Evolutionary conservation across 2,113 vertebrate species (phyloP).

Genomic region (Silurus meridionalis): DNA sequence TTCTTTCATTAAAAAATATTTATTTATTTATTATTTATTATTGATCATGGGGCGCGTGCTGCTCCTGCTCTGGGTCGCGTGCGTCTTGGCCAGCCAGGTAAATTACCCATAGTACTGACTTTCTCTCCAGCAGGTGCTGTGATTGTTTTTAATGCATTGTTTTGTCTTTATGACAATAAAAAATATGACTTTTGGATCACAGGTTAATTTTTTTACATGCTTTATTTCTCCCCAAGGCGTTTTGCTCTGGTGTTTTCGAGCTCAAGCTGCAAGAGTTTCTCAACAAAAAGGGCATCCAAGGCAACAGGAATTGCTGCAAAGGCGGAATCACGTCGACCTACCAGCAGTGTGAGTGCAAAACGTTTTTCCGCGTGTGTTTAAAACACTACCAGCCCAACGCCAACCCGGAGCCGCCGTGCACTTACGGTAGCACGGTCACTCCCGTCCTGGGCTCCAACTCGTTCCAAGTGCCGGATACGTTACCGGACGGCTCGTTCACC

Average conservation of each 20-base stretch:
- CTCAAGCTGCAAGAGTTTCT: constrained; percentile 96
- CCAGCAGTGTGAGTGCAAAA: constrained; percentile 92
- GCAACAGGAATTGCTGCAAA: constrained; percentile 88
- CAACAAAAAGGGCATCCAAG: constrained; percentile 89
- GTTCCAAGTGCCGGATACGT: constrained; percentile 87
- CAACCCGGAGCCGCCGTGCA: constrained; percentile 94
- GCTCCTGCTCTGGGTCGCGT: constrained; percentile 75
- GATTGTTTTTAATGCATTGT: neutral
- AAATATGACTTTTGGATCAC: no score
- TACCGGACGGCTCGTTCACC: constrained; percentile 82
- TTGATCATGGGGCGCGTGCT: constrained; percentile 82
- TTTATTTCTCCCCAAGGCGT: constrained; percentile 73
- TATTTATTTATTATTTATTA: constrained; percentile 72
- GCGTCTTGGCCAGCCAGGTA: constrained; percentile 86
- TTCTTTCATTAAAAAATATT: constrained; percentile 28
- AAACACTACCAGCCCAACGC: constrained; percentile 97
- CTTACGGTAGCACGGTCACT: constrained; percentile 89
- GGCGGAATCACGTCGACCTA: constrained; percentile 71
- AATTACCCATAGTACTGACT: constrained; percentile 19
- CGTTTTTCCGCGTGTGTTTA: constrained; percentile 95
- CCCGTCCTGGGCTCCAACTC: constrained; percentile 92
- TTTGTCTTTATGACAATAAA: neutral
- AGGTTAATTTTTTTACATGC: neutral
- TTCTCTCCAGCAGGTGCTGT: neutral
- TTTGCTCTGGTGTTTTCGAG: constrained; percentile 92